These are phyloP conservation scores for Philonicus albiceps DNA, from an alignment of 2,888 invertebrate genomes.

Conservation along the genomic window DNA sequence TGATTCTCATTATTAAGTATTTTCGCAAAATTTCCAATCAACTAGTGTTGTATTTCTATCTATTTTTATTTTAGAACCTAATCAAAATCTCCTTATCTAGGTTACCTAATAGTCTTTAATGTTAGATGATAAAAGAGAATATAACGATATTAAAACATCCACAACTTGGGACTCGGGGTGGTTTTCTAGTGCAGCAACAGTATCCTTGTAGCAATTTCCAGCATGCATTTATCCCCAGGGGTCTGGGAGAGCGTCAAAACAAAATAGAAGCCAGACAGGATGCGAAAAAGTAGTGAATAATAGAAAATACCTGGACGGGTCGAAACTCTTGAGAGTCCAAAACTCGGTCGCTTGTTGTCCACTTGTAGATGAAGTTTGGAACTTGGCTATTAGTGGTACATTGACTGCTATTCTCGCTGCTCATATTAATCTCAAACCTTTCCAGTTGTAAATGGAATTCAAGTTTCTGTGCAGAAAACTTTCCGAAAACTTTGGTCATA, in stretches of 20 bases:
- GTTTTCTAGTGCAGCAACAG: too few relatives aligned
- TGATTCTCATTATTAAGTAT: too few relatives aligned
- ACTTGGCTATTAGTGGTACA: slow-evolving; percentile 29
- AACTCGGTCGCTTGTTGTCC: not conserved
- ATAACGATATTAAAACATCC: too few relatives aligned
- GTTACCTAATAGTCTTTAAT: too few relatives aligned
- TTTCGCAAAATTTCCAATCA: too few relatives aligned
- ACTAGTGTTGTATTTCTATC: too few relatives aligned
- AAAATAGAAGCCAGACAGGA: not conserved
- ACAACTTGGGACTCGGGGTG: too few relatives aligned
- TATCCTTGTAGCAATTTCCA: not conserved
- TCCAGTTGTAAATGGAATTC: slow-evolving; percentile 30
- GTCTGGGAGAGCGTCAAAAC: not conserved
- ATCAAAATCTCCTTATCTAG: too few relatives aligned
- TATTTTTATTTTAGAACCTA: too few relatives aligned
- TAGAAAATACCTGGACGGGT: not conserved
- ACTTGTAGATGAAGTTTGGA: slow-evolving; percentile 12
- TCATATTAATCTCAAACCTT: slow-evolving; percentile 31
- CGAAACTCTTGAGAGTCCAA: not conserved
- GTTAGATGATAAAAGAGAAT: too few relatives aligned
- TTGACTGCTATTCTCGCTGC: slow-evolving; percentile 4
- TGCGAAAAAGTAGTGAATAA: slow-evolving; percentile 8
- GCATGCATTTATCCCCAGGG: not conserved
- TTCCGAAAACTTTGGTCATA: slow-evolving; percentile 34
- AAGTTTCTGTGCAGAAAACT: slow-evolving; percentile 17